Base-by-base conservation (phyloP, 2,113 vertebrate genomes). In the Ancistrus triradiatus region DNA sequence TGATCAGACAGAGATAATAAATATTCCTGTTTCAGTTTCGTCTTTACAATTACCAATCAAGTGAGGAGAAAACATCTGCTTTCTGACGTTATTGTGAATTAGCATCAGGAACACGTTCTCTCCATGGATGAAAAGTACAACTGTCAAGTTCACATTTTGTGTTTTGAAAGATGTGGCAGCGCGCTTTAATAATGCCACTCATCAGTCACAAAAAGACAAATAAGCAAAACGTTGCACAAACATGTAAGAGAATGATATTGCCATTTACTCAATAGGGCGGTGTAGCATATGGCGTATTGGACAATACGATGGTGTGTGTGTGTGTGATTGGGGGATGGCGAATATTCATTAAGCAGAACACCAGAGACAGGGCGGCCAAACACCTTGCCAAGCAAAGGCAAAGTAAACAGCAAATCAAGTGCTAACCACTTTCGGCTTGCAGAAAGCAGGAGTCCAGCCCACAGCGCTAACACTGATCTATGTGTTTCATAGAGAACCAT, bases 391-490 rank as follows among this genome's bases (percentile, higher is more conserved):
- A 70, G 52, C 73, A 77, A 67, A 77, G 46, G 63, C 74, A 79
- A 38, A 76, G 74, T 63, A 76, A 74, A 79, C 59, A 15, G 63
- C 59, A 74, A 63, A 38, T 56, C 80, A 74, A 79, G 66, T 56
- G 60, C 72, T 63, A 72, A 60, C 69, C 73, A 55, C 53, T 67
- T 68, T 77, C 69, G 63, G 74, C 69, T 68, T 79, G 75, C 74
- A 73, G 51, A 72, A 73, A 59, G 72, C 70, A 72, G 51, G 40
- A 62, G 63, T 59, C 19, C 59, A 74, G 81, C 76, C 66, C 75
- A 70, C 76, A 70, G 68, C 48, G 25, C 76, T 83, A 85, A 86
- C 82, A 73, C 75, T 84, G 79, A 86, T 84, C 65, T 74, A 84
- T 86, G 77, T 71, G 73, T 73, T 75, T 71, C 33, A 33, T 69